A percentile compares a stretch with the other conserved stretches of the same genome.
Evolutionary conservation across 2,113 vertebrate species (phyloP).

Genomic region (Heterochromis multidens): DNA sequence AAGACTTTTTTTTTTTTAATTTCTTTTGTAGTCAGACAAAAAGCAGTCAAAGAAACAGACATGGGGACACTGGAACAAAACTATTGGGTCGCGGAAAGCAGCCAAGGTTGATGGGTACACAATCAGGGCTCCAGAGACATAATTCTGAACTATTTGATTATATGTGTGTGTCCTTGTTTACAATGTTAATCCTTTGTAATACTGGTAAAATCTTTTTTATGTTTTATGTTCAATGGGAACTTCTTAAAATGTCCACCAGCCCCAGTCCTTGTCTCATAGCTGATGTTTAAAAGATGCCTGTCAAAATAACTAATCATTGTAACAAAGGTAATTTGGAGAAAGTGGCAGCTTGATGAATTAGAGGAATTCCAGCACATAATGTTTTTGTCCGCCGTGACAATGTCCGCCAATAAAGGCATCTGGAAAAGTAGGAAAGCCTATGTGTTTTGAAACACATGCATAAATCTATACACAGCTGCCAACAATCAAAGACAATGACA

Average conservation of each 20-base stretch:
- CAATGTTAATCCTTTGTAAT: conserved; percentile 3
- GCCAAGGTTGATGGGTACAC: conserved; percentile 10
- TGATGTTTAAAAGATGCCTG: neutral
- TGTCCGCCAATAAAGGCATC: neutral
- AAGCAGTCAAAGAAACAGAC: neutral
- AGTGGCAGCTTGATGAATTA: conserved; percentile 4
- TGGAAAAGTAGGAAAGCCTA: neutral
- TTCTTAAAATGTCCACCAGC: neutral
- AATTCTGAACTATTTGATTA: neutral
- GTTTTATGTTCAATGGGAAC: neutral
- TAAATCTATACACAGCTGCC: neutral
- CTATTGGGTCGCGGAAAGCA: neutral
- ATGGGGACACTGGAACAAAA: conserved; percentile 1
- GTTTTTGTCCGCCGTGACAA: neutral
- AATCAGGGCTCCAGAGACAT: neutral
- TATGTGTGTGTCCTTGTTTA: neutral
- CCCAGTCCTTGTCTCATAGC: neutral
- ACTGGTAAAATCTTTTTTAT: neutral
- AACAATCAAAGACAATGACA: conserved; percentile 59
- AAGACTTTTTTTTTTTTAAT: neutral
- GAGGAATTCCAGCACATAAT: conserved; percentile 2
- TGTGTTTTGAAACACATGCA: neutral
- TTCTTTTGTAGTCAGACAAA: neutral
- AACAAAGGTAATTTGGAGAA: neutral
- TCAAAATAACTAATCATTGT: neutral